Evolutionary conservation across 2,888 invertebrate species (phyloP), one percentile per base, ranked within the genome.

Genomic region (Smittia aterrima): DNA sequence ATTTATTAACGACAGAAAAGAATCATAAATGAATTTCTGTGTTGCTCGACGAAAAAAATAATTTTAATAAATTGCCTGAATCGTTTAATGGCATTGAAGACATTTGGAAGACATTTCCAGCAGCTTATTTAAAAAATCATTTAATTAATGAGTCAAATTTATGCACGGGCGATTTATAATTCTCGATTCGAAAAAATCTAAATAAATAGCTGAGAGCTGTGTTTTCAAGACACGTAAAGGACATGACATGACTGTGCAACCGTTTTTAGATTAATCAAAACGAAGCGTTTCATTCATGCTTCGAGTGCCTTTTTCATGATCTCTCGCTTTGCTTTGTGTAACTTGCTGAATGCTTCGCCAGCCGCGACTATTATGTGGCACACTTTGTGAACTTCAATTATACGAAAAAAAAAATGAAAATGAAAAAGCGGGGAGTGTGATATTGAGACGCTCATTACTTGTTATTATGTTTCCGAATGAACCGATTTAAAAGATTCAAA

Each of bases 81-180:
- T n/a, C 32, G 16, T 66, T 66, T 66, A 22, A 66, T 66, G 66
- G 66, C 66, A 66, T 66, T 66, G 32, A 32, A 32, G 32, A 32
- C 32, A 32, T 66, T 32, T 13, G 18, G 53, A 18, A 13, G n/a
- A 66, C n/a, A 62, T 20, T 18, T 62, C 62, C 62, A 62, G 62
- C 62, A 66, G 66, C 53, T 47, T 47, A 13, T 16, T 47, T 11
- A 16, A 32, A n/a, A 13, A 27, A 32, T n/a, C 32, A 66, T 32
- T 66, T 66, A 66, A 32, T 66, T 32, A 32, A 66, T 32, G 7
- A 66, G 32, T 66, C 66, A 66, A 66, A 66, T 66, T 66, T 66
- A 66, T 66, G 66, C 66, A 32, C 25, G 53, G 18, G 18, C n/a
- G 18, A 47, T 47, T 16, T 16, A 47, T 47, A 47, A 47, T 47